A percentile compares a stretch with the other conserved stretches of the same genome.
Evolutionary conservation across 92 coral and sea anemone genomes (phyloP).

Genomic region (Porites lobata): DNA sequence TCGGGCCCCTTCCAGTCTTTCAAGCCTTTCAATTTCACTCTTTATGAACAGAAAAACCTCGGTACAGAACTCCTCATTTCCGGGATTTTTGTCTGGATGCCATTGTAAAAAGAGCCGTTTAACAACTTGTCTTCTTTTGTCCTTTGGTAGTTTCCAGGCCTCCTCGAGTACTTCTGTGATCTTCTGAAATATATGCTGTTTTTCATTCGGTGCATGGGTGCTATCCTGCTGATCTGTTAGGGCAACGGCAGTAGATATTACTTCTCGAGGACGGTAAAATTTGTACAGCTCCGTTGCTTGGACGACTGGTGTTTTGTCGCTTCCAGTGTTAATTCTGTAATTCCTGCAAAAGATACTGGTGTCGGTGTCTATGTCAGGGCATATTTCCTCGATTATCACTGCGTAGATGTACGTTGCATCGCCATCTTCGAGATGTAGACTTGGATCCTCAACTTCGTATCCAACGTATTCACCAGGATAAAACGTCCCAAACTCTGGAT

Average conservation of each 20-base stretch:
- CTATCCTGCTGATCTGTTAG: slow-evolving; percentile 11
- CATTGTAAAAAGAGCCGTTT: slow-evolving; percentile 73
- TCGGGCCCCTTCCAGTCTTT: slow-evolving; percentile 33
- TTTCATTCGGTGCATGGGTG: neutral
- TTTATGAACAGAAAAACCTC: slow-evolving; percentile 75
- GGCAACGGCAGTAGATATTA: slow-evolving; percentile 28
- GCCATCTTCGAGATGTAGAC: slow-evolving; percentile 63
- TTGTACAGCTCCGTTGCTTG: slow-evolving; percentile 73
- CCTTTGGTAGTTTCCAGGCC: slow-evolving; percentile 73
- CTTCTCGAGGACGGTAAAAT: slow-evolving; percentile 63
- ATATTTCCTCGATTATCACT: slow-evolving; percentile 67
- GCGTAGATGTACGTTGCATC: slow-evolving; percentile 76
- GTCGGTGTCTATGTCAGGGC: slow-evolving; percentile 28
- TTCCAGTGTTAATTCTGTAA: slow-evolving; percentile 73
- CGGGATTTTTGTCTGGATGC: slow-evolving; percentile 89
- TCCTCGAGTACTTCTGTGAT: slow-evolving; percentile 60
- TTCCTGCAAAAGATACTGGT: neutral
- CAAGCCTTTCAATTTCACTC: slow-evolving; percentile 67
- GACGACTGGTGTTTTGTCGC: slow-evolving; percentile 50
- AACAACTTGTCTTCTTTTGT: slow-evolving; percentile 42
- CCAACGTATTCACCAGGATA: slow-evolving; percentile 81
- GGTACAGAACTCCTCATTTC: slow-evolving; percentile 73
- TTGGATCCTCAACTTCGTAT: slow-evolving; percentile 80
- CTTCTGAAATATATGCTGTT: slow-evolving; percentile 35
- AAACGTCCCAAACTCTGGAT: slow-evolving; percentile 53